A percentile compares a stretch with the other conserved stretches of the same genome.
Conservation (phyloP, 1,140 invertebrate genomes). For the Drosophila micromelanica region DNA sequence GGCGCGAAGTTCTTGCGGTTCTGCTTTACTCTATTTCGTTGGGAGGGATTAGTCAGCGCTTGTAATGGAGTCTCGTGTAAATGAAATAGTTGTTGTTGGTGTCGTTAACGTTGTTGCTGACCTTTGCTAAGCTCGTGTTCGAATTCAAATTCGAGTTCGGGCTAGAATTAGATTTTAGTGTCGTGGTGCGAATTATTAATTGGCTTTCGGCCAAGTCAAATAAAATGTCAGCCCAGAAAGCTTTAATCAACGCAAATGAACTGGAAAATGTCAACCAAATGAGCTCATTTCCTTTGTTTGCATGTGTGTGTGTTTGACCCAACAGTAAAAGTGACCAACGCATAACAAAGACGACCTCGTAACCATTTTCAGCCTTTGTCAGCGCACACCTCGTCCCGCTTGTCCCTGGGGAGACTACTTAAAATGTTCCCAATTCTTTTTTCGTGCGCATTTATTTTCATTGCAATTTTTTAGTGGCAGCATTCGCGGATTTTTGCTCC, state of each 20-base stretch:
- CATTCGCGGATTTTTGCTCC: conserved; percentile 20
- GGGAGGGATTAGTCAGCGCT: conserved; percentile 56
- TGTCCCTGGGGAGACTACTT: conserved; percentile 48
- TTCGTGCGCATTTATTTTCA: conserved; percentile 55
- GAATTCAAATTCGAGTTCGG: conserved; percentile 19
- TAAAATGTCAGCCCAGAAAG: conserved; percentile 55
- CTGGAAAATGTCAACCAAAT: conserved; percentile 79
- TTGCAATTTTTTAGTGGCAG: conserved; percentile 59
- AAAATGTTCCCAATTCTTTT: conserved; percentile 66
- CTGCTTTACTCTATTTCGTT: conserved; percentile 33
- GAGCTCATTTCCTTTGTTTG: conserved; percentile 72
- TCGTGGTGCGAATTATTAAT: conserved; percentile 64
- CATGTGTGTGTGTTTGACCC: conserved; percentile 49
- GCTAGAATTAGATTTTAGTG: conserved; percentile 33
- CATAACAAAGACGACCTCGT: conserved; percentile 70
- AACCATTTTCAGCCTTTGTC: conserved; percentile 67
- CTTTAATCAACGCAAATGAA: conserved; percentile 81
- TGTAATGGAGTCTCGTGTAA: conserved; percentile 15
- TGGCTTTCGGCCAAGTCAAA: conserved; percentile 47
- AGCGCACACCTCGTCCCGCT: conserved; percentile 10
- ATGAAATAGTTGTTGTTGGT: conserved; percentile 21
- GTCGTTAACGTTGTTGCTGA: conserved; percentile 43
- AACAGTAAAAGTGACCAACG: conserved; percentile 53
- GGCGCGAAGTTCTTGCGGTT: conserved; percentile 30
- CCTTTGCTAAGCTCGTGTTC: conserved; percentile 35